Evolutionary conservation across 2,888 invertebrate genomes (phyloP), one percentile per base, ranked within the genome.

Genomic region (Cheiracanthium punctorium): DNA sequence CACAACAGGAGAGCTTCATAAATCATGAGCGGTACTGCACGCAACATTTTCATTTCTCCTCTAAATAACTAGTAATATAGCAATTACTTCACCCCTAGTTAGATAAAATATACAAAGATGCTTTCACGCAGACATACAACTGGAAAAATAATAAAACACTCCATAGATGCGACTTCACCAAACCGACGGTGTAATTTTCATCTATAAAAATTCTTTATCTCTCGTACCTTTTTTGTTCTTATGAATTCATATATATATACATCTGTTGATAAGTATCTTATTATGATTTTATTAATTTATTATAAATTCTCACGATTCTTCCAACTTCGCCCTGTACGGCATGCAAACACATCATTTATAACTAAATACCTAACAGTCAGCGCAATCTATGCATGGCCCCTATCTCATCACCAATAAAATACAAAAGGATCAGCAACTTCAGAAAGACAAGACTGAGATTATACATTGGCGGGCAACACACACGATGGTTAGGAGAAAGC

Each of bases 371-470:
- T 5, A 58, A 12, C 20, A 58, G 58, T 58, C 58, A 5, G 20
- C 58, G 58, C 58, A 24, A 58, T 58, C 58, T 58, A 24, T 58
- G 58, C 58, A 58, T 58, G 58, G 58, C 58, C 58, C 58, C 58
- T 58, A 58, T 58, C 58, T 58, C 58, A 58, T 24, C 58, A 58
- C 58, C 58, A 58, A 20, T 24, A 12, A 58, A 58, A 58, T 24
- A 58, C 58, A 58, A 58, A 58, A 58, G 58, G 24, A 58, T 8
- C 1, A 24, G 58, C 24, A 58, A 5, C 24, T 58, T 24, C 24
- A 4, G 12, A 71, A 43, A 71, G 71, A 71, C 71, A 71, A 71
- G 71, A n/a, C 43, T 48, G 70, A 81, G 81, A 81, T 81, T 75
- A 81, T 70, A 69, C 74, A 52, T 14, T 48, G 33, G n/a, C 29